Conservation (phyloP, 2,888 invertebrate species). For the Gonocerus acuteangulatus region DNA sequence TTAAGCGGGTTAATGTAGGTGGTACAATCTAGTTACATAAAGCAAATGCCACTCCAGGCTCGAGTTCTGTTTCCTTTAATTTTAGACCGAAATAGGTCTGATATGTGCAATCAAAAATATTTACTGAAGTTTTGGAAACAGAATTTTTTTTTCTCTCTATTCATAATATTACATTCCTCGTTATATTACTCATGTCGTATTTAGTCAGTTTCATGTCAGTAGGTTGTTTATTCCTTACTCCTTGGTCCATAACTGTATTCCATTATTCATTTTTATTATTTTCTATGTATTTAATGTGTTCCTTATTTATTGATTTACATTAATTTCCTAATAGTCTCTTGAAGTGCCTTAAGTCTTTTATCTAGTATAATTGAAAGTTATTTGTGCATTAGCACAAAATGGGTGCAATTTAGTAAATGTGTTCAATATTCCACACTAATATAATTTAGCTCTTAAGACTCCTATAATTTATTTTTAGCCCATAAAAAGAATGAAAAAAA, state of each 20-base stretch:
- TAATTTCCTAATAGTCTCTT: slow-evolving; percentile 9
- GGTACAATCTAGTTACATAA: slow-evolving; percentile 14
- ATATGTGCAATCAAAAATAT: slow-evolving; percentile 24
- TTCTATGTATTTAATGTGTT: slow-evolving; percentile 16
- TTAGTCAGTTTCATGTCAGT: not conserved
- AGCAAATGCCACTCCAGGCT: not conserved
- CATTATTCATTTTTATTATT: slow-evolving; percentile 3
- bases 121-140: slow-evolving; percentile 9
- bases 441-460: slow-evolving; percentile 27
- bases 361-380: slow-evolving; percentile 20
- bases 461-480: slow-evolving; percentile 28
- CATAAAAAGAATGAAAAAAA: slow-evolving; percentile 9
- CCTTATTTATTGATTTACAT: slow-evolving; percentile 8
- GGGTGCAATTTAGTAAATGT: slow-evolving; percentile 32
- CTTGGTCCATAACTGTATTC: not conserved
- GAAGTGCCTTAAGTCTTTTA: slow-evolving; percentile 29
- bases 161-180: slow-evolving; percentile 5
- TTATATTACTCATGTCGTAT: not conserved
- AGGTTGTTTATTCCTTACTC: slow-evolving; percentile 8
- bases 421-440: slow-evolving; percentile 29
- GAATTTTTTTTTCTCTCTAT: slow-evolving; percentile 8
- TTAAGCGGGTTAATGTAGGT: slow-evolving; percentile 17
- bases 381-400: slow-evolving; percentile 17
- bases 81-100: slow-evolving; percentile 2
- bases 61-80: slow-evolving; percentile 15